phyloP scores from a whole-genome alignment of 2,797 vertebrate species.

The Heterohyrax brucei region DNA sequence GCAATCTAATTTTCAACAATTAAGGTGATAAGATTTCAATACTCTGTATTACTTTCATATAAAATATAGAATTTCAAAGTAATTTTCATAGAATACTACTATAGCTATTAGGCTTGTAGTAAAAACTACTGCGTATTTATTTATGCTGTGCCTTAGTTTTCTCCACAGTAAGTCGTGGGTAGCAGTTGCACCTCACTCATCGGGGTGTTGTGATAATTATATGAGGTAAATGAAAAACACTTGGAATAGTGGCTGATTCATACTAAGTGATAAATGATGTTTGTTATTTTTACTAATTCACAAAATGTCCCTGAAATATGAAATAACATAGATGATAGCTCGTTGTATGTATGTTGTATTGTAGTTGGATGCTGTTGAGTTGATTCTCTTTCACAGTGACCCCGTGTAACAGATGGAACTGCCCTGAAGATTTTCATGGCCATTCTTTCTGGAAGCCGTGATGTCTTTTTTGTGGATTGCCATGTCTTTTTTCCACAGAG shows the following conservation, averaged over 20 bases:
- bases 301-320: conserved; percentile 20
- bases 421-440: no score
- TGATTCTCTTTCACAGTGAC: no score
- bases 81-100: conserved; percentile 10
- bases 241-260: not conserved
- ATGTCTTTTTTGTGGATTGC: no score
- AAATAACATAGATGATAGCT: conserved; percentile 32
- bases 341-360: not conserved
- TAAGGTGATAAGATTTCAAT: conserved; percentile 32
- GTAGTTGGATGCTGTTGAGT: no score
- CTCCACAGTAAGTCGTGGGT: conserved; percentile 24
- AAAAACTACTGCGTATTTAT: conserved; percentile 26
- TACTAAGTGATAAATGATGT: not conserved
- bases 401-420: no score
- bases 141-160: conserved; percentile 50
- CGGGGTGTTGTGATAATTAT: not conserved
- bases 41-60: conserved; percentile 20
- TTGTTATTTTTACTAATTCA: conserved; percentile 24
- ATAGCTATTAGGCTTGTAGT: not conserved
- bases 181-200: not conserved
- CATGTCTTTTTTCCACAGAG: not conserved
- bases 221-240: conserved; percentile 19
- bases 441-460: no score
- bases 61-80: conserved; percentile 51
- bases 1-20: conserved; percentile 18